Base-by-base conservation (phyloP, 2,797 vertebrate genomes). In the Pelochelys cantorii region DNA sequence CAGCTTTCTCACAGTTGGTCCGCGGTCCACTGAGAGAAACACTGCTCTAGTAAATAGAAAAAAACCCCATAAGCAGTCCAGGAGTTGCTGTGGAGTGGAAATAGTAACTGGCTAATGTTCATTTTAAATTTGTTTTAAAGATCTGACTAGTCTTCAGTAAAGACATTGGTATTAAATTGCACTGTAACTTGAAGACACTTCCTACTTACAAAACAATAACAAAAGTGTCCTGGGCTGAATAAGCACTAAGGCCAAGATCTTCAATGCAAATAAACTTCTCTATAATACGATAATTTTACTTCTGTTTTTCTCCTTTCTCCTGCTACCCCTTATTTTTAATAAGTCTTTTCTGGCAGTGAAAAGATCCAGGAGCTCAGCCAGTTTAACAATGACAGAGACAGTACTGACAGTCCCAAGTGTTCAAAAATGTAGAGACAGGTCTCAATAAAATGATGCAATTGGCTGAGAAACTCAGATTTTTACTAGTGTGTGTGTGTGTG, bases 41-140 rank as follows among this genome's bases (percentile, higher is more conserved):
- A 48, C 42, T 48, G 42, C 42, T 48, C 42, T 48, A 48, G 42
- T 88, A 91, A 96, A 89, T 87, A 37, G 25, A 90, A 94, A 97
- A 93, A 81, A 20, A 96, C 57, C 48, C 57, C 48, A 81, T 81
- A 84, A 79, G 42, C 96, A 97, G 90, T 29, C 42, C 53, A 91
- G 80, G 29, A 93, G n/a, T 59, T 85, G 56, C 71, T 87, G 34
- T 56, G 87, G 3, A 92, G 60, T 22, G 42, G 74, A 90, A 57
- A 37, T 31, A 52, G 81, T 86, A 5, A 84, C 84, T 55, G 83
- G n/a, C 13, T 89, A 89, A 84, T 3, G 20, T 90, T 81, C 52
- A 55, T 83, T 93, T 86, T n/a, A 80, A 90, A 86, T 42, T 1
- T 14, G 54, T 95, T 90, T 90, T 14, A 94, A 77, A 90, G 27